These are phyloP conservation scores for Bombycilla garrulus DNA, from an alignment of 2,113 vertebrate species.

Conservation along the genomic window DNA sequence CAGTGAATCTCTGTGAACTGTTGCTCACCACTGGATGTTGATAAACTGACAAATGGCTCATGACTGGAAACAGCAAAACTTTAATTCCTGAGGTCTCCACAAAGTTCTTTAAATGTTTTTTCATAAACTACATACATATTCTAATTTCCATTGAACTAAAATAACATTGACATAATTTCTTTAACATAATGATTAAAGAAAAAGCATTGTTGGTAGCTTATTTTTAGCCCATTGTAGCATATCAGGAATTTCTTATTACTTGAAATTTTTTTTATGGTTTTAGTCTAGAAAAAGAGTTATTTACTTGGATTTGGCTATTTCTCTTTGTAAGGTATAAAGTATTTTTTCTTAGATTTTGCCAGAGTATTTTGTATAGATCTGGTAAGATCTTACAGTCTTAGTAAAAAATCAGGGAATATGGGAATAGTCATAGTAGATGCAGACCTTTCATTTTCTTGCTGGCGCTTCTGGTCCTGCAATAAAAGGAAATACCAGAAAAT, in stretches of 20 bases:
- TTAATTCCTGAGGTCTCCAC: neutral
- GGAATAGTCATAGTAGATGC: neutral
- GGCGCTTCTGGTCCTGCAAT: neutral
- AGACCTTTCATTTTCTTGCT: neutral
- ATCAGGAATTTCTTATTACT: neutral
- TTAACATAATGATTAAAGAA: neutral
- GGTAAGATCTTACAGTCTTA: neutral
- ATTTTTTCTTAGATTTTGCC: neutral
- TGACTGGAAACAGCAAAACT: neutral
- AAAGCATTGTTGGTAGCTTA: neutral
- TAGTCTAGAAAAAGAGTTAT: neutral
- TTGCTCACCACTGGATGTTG: conserved; percentile 11
- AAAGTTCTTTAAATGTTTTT: neutral
- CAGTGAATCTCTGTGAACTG: neutral
- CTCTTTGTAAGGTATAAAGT: neutral
- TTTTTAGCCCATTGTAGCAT: neutral
- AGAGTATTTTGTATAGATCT: neutral
- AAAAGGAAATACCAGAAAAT: neutral
- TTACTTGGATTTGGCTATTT: neutral
- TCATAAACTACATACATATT: neutral
- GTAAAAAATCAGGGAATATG: neutral
- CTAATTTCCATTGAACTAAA: conserved; percentile 1
- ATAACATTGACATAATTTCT: neutral
- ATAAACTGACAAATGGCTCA: neutral
- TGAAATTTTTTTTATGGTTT: neutral